Evolutionary conservation across 1,140 invertebrate species (phyloP), one percentile per base, ranked within the genome.

Genomic region (Drosophila burlai): DNA sequence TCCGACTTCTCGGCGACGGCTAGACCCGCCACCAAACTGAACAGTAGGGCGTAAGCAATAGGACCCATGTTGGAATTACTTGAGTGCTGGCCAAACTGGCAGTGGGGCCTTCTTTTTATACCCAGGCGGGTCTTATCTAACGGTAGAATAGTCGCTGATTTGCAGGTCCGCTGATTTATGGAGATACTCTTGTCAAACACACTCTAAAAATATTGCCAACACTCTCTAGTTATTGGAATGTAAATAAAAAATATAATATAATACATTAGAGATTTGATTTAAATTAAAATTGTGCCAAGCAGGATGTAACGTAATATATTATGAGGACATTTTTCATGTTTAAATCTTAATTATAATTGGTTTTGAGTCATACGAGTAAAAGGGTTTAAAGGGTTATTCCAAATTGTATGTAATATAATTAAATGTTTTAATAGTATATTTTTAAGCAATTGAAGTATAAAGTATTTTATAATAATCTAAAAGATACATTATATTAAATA

Each of bases 1-100:
- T 65, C 18, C 2, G 66, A 58, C 61, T 76, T 77, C 50, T 80
- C 77, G 45, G 63, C 76, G 13, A 26, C 29, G 29, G 65, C 66
- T 15, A 73, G 43, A 24, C 66, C 71, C 45, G 59, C 36, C 38
- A 67, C 75, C 75, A 85, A 49, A 38, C 61, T 43, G 21, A 86
- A 61, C 18, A 49, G 31, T 26, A 78, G 34, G 43, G 49, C 45
- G 59, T 40, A 52, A 1, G 77, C 29, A n/a, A 79, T 9, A 18
- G 36, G 24, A 47, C 79, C 65, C 79, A 85, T 86, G 21, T 62
- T 50, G 54, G 47, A 65, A 47, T 52, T 55, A 29, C 45, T 34
- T 45, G 59, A 58, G 80, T 83, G 57, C 55, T 68, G 45, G 21
- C 40, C 43, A 24, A 55, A 52, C 43, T 21, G 49, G 15, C 18